Evolutionary conservation across 35 echinoderm and acorn worm genomes (phyloP).

Genomic region (Heliocidaris erythrogramma): DNA sequence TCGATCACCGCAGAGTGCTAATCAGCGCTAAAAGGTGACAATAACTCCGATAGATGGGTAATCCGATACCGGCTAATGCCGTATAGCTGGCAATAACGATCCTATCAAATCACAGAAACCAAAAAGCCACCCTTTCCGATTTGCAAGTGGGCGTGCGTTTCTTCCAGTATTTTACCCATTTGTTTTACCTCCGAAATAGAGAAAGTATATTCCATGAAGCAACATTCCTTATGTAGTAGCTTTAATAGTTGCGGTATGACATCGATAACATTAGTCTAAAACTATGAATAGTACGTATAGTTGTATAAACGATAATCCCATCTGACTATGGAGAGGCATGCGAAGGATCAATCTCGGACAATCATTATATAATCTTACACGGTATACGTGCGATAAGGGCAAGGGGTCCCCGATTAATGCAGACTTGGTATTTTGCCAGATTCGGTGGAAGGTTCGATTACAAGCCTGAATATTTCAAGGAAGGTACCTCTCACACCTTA

Average conservation of each 20-base stretch:
- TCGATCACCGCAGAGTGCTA: not conserved
- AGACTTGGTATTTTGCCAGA: not conserved
- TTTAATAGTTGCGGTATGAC: not conserved
- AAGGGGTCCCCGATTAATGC: not conserved
- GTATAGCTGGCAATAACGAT: not conserved
- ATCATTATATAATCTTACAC: not conserved
- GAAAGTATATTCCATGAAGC: not conserved
- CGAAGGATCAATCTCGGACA: not conserved
- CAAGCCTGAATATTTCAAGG: not conserved
- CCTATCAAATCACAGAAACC: not conserved
- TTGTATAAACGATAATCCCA: not conserved
- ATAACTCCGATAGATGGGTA: not conserved
- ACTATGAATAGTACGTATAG: not conserved
- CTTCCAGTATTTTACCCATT: not conserved
- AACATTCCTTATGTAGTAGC: not conserved
- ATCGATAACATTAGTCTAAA: not conserved
- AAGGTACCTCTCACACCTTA: not conserved
- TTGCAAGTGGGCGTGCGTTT: not conserved
- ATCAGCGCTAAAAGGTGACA: not conserved
- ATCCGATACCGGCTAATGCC: conserved; percentile 6
- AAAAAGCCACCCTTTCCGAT: not conserved
- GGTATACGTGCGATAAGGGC: not conserved
- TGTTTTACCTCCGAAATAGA: too few relatives aligned
- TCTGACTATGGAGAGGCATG: not conserved
- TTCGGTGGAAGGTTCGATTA: not conserved